Evolutionary conservation across 2,113 vertebrate genomes (phyloP).

Genomic region (Hyaena hyaena): DNA sequence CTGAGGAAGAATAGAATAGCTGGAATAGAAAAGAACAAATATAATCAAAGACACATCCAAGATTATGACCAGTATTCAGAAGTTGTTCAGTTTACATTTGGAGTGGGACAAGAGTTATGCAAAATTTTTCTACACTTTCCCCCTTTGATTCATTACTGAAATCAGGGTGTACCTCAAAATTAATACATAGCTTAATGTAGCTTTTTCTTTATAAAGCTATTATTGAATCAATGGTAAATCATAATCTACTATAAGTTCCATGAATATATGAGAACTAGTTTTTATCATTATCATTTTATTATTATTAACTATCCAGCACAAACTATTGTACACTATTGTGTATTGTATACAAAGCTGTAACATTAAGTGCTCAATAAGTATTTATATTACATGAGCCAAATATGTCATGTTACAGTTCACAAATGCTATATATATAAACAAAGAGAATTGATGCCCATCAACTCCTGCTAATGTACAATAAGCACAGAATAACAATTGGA

Average conservation of each 20-base stretch:
- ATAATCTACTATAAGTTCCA: background rate
- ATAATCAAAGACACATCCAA: background rate
- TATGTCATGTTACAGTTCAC: background rate
- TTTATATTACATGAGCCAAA: background rate
- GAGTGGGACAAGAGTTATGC: background rate
- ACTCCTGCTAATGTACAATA: background rate
- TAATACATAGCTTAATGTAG: background rate
- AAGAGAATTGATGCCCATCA: background rate
- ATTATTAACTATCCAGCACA: background rate
- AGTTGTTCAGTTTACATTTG: background rate
- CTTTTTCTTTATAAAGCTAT: background rate
- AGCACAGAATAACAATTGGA: slow-evolving; percentile 24
- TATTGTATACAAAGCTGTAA: background rate
- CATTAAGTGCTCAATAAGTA: background rate
- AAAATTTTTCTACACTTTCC: background rate
- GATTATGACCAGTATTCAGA: background rate
- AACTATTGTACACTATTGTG: background rate
- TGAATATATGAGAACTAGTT: background rate
- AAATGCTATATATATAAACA: background rate
- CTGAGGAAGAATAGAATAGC: background rate
- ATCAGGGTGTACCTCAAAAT: background rate
- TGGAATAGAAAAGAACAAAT: background rate
- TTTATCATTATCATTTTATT: background rate
- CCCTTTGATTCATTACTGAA: background rate
- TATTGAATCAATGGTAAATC: background rate